Evolutionary conservation across 1,140 invertebrate species (phyloP), one percentile per base, ranked within the genome.

Genomic region (Hesperophylax magnus): DNA sequence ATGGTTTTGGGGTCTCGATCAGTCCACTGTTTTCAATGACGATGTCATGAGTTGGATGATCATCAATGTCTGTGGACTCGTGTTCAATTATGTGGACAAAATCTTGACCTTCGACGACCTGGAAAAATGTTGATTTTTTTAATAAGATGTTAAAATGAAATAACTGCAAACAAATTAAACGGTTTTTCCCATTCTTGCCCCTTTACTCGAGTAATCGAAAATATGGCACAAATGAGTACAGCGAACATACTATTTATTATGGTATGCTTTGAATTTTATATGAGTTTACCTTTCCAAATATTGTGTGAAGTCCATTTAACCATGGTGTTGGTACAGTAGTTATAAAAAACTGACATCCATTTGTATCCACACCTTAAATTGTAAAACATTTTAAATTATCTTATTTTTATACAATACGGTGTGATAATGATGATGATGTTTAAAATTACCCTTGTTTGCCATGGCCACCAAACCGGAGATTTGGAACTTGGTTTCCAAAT

Each of bases 291-390:
- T 97, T 98, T 85, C 98, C 98, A 90, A 99, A 98, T 7, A 98
- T 95, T 5, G 96, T 96, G 87, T 99, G 97, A 78, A 95, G 92
- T 5, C 95, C 96, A 89, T 99, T 96, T 61, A 99, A 89, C 97
- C 98, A 99, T 3, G 94, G 93, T 0, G 98, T 97, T 14, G 94
- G 92, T 75, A 96, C 93, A 4, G 95, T 96, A 7, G 96, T 98
- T 86, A 99, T 97, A 88, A 99, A 98, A 88, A 99, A 99, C 87
- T 99, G 98, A 85, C 97, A 98, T 34, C 98, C 98, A 85, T 95
- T 96, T n/a, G 94, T 93, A 83, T 96, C 88, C 63, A 89, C 91
- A n/a, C 93, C 93, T 88, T 75, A 81, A 86, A 86, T 81, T 31
- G 82, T 67, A 76, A 47, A 47, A 34, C 14, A n/a, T 39, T 47